Evolutionary conservation across 2,888 invertebrate species (phyloP).

Genomic region (Chydorus sphaericus): DNA sequence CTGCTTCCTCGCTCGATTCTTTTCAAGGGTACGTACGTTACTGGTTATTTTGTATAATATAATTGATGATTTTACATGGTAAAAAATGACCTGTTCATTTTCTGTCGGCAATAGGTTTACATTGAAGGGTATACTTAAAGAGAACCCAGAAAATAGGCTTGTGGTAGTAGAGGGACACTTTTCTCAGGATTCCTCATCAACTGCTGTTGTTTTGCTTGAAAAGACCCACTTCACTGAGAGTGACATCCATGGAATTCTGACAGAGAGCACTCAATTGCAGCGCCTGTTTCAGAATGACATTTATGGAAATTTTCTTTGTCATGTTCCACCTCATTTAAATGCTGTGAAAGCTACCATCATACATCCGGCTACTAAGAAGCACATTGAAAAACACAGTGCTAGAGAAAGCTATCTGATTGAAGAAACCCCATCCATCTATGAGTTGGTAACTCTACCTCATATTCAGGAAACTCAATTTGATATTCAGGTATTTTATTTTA

Average conservation of each 20-base stretch:
- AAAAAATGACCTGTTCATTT: not conserved
- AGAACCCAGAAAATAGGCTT: conserved; percentile 54
- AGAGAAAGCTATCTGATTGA: conserved; percentile 58
- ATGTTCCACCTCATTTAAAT: conserved; percentile 43
- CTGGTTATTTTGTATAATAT: no score
- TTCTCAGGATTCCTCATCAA: conserved; percentile 35
- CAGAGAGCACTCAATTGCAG: conserved; percentile 40
- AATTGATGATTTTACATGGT: no score
- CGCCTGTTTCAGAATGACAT: conserved; percentile 66
- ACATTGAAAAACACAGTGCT: conserved; percentile 68
- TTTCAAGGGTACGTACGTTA: no score
- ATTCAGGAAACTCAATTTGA: conserved; percentile 57
- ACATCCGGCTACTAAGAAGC: conserved; percentile 84
- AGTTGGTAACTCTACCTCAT: conserved; percentile 59
- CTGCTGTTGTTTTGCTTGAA: conserved; percentile 59
- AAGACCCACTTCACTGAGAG: conserved; percentile 63
- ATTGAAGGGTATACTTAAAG: conserved; percentile 48
- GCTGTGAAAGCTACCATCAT: conserved; percentile 75
- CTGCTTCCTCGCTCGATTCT: no score
- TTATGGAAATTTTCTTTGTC: conserved; percentile 65
- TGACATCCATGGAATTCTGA: conserved; percentile 38
- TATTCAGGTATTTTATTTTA: conserved; percentile 45
- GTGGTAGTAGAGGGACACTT: conserved; percentile 56
- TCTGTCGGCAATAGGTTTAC: conserved; percentile 45
- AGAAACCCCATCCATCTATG: conserved; percentile 72